Evolutionary conservation across 2,113 vertebrate species (phyloP).

Genomic region (Talpa occidentalis): DNA sequence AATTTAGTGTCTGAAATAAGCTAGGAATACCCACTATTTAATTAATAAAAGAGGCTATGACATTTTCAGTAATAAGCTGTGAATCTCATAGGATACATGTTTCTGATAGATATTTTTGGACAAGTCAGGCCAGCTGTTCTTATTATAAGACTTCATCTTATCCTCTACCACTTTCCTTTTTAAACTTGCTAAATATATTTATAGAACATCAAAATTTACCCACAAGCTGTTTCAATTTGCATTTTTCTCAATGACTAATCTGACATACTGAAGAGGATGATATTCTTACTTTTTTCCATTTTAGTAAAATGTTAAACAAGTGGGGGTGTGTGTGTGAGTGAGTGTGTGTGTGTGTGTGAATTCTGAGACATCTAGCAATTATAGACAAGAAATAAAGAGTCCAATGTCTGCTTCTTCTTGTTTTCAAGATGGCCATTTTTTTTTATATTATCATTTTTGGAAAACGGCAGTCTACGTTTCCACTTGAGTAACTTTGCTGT

Average conservation of each 20-base stretch:
- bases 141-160: constrained; percentile 55
- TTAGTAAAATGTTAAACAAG: constrained; percentile 35
- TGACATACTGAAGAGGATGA: not conserved
- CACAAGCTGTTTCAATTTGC: constrained; percentile 50
- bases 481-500: constrained; percentile 49
- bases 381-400: constrained; percentile 43
- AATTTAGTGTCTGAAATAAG: constrained; percentile 33
- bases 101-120: constrained; percentile 49
- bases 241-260: constrained; percentile 65
- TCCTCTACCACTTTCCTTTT: constrained; percentile 48
- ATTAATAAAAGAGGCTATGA: constrained; percentile 1
- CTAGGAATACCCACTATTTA: not conserved
- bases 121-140: not conserved
- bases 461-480: constrained; percentile 34
- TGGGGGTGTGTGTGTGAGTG: not conserved
- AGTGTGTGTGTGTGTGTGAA: constrained; percentile 1
- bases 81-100: not conserved
- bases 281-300: constrained; percentile 36
- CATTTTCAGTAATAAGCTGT: constrained; percentile 33
- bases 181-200: constrained; percentile 39
- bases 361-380: constrained; percentile 11
- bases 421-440: constrained; percentile 51
- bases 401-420: not conserved
- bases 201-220: constrained; percentile 21
- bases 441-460: constrained; percentile 65